Evolutionary conservation across 1,140 invertebrate genomes (phyloP).

Genomic region (Euborellia annulipes): DNA sequence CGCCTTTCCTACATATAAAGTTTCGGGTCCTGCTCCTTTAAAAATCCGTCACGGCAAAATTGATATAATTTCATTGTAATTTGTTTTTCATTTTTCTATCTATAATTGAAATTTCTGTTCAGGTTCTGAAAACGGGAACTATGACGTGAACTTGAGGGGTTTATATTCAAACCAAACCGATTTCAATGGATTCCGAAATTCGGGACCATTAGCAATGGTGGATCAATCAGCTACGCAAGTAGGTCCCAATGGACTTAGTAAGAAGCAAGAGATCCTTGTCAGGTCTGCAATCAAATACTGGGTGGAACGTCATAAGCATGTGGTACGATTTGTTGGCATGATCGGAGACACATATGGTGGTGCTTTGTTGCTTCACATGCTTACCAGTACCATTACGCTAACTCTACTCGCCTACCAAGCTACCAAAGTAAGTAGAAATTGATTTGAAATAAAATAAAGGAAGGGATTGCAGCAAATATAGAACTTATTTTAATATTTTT

Average conservation of each 20-base stretch:
- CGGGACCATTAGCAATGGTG: constrained; percentile 44
- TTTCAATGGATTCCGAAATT: constrained; percentile 50
- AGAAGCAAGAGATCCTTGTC: constrained; percentile 66
- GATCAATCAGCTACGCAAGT: constrained; percentile 28
- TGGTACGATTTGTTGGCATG: constrained; percentile 56
- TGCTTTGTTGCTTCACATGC: constrained; percentile 63
- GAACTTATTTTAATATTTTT: too few relatives aligned
- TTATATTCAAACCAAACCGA: constrained; percentile 54
- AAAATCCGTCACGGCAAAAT: too few relatives aligned
- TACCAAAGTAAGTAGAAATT: constrained; percentile 68
- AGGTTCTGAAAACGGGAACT: too few relatives aligned
- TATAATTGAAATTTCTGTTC: too few relatives aligned
- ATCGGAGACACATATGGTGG: constrained; percentile 67
- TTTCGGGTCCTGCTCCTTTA: too few relatives aligned
- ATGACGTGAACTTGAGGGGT: too few relatives aligned
- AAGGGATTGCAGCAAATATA: too few relatives aligned
- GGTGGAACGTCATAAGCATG: constrained; percentile 73
- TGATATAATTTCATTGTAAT: too few relatives aligned
- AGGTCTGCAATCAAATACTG: constrained; percentile 73
- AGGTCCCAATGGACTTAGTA: constrained; percentile 56
- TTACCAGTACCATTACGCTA: constrained; percentile 62
- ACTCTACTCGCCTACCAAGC: constrained; percentile 70
- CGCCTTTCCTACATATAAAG: too few relatives aligned
- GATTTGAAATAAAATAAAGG: too few relatives aligned
- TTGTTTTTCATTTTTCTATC: too few relatives aligned